A percentile compares a stretch with the other conserved stretches of the same genome.
phyloP scores from a whole-genome alignment of 2,113 vertebrate genomes.

The Ailurus styani region DNA sequence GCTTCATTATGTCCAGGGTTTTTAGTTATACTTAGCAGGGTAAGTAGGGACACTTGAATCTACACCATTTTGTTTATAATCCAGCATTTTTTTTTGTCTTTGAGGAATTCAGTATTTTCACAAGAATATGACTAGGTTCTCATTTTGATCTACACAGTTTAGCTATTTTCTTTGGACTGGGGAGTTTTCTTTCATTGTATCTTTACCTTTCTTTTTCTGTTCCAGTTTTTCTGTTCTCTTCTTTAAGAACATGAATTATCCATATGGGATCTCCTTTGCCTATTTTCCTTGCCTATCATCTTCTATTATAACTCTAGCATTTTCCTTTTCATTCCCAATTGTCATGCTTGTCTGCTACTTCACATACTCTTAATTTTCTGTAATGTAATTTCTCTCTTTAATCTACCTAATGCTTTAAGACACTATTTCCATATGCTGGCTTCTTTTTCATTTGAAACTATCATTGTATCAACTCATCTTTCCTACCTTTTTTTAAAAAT shows the following conservation, averaged over 20 bases:
- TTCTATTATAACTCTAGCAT: background rate
- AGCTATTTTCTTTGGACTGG: background rate
- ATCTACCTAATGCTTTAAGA: background rate
- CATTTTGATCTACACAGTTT: background rate
- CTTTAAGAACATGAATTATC: background rate
- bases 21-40: background rate
- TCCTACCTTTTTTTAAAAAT: background rate
- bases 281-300: background rate
- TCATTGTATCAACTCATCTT: background rate
- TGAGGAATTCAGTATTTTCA: background rate
- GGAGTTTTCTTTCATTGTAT: background rate
- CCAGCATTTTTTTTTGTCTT: background rate
- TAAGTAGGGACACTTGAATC: background rate
- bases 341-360: background rate
- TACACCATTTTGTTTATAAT: background rate
- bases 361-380: background rate
- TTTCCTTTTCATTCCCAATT: background rate
- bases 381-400: background rate
- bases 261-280: background rate
- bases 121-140: background rate
- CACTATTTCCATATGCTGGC: background rate
- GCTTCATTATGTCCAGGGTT: background rate
- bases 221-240: background rate
- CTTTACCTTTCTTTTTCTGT: background rate
- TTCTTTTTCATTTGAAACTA: background rate